Evolutionary conservation across 2,113 vertebrate species (phyloP), one percentile per base, ranked within the genome.

Genomic region (Notothenia coriiceps): DNA sequence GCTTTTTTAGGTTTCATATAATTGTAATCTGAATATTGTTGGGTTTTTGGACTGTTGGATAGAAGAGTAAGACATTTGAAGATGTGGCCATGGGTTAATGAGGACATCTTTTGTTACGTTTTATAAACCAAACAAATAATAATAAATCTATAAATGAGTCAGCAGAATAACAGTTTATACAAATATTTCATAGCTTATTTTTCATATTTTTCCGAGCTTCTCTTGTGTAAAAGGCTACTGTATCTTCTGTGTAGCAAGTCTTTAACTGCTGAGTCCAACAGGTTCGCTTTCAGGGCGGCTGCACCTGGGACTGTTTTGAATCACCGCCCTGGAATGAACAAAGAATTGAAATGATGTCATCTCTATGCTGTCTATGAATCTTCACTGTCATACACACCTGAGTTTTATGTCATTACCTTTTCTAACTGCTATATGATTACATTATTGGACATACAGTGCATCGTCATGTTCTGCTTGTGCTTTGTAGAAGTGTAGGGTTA

Each of bases 341-440:
- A 74, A 89, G 80, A 77, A 79, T 72, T 90, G 91, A 93, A 87
- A 73, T 92, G 79, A 89, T 75, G 83, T 88, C 70, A 93, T 59
- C 62, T 15, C 67, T 40, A n/a, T 20, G 47, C 66, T 47, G 64
- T 83, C 66, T 52, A 17, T 49, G 55, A 54, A 15, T 83, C 75
- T 35, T 66, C 17, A 61, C 57, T 43, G 52, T 73, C 70, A 33
- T 9, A 57, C 15, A 66, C 78, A 77, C 60, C 50, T 60, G 77
- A 66, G 49, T 62, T 79, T 59, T 40, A 15, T 4, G 3, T 71
- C 69, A 50, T 65, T 2, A 49, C 56, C 49, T 17, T 29, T 29
- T 4, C 69, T 25, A 29, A 15, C 6, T 5, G 57, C 50, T 49
- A 35, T n/a, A 51, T 60, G 18, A 70, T 62, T 40, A 20, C 2